Conservation (phyloP, 1,140 invertebrate genomes). For the Wiebesia pumilae region DNA sequence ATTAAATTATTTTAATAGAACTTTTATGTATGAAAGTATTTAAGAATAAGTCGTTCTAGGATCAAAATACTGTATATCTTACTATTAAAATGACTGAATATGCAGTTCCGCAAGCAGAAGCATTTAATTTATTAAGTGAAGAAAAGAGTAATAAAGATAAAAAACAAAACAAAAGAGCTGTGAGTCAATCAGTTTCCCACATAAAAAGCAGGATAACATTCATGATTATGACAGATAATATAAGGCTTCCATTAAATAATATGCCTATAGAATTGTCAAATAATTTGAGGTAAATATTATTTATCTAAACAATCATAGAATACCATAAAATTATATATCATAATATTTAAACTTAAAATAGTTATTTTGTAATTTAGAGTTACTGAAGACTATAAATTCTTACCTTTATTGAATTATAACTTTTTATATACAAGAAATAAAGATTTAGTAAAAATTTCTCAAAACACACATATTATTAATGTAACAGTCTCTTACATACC, state of each 20-base stretch:
- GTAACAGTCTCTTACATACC: constrained; percentile 80
- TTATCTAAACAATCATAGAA: constrained; percentile 16
- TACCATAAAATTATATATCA: neutral
- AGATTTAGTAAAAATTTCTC: constrained; percentile 82
- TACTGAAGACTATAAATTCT: constrained; percentile 81
- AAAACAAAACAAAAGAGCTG: constrained; percentile 55
- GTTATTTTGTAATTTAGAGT: constrained; percentile 72
- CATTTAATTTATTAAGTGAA: constrained; percentile 84
- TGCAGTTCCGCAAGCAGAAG: constrained; percentile 81
- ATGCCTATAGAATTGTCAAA: constrained; percentile 79
- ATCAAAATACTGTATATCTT: constrained; percentile 75
- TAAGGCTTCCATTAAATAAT: constrained; percentile 77
- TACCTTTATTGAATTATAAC: constrained; percentile 90
- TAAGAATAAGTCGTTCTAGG: constrained; percentile 62
- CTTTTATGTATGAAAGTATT: neutral
- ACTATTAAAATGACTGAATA: constrained; percentile 81
- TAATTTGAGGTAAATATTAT: constrained; percentile 74
- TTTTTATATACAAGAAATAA: constrained; percentile 85
- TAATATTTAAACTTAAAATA: no score
- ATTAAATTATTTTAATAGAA: neutral
- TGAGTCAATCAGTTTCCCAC: constrained; percentile 75
- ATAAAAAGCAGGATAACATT: constrained; percentile 79
- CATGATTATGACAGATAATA: constrained; percentile 80
- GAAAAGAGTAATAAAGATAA: constrained; percentile 58
- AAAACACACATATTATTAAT: constrained; percentile 76